A percentile compares a stretch with the other conserved stretches of the same genome.
Evolutionary conservation across 2,113 vertebrate genomes (phyloP).

Genomic region (Gyps fulvus): DNA sequence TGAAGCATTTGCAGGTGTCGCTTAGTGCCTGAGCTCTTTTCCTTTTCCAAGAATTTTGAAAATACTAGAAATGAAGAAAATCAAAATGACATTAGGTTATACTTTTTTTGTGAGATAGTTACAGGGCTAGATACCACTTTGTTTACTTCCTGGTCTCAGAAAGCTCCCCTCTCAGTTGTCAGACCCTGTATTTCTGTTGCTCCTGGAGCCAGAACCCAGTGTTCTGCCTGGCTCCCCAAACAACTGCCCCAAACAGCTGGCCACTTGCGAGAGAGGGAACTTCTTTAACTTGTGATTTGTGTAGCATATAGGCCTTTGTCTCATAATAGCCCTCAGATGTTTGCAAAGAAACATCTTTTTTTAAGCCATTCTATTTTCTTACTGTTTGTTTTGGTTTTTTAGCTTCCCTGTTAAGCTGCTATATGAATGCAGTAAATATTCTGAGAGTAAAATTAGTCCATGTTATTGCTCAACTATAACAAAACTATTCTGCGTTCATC

Average conservation of each 20-base stretch:
- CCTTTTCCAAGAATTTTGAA: background rate
- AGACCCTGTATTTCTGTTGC: background rate
- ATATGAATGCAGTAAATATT: background rate
- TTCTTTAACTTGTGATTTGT: background rate
- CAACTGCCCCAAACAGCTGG: background rate
- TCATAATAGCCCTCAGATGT: background rate
- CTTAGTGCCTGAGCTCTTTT: background rate
- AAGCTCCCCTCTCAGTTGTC: background rate
- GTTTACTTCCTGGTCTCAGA: background rate
- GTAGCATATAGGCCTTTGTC: background rate
- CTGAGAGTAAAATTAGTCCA: background rate
- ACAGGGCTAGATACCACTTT: background rate
- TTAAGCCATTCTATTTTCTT: background rate
- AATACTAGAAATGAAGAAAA: background rate
- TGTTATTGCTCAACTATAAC: background rate
- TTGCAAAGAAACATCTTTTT: background rate
- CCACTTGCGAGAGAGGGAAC: background rate
- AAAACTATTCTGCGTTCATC: background rate
- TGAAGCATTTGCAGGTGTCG: background rate
- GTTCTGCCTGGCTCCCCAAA: background rate
- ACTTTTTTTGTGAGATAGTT: background rate
- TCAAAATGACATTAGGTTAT: background rate
- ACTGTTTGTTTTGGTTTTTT: background rate
- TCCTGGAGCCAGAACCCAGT: background rate
- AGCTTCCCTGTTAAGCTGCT: background rate